phyloP scores from a whole-genome alignment of 2,888 invertebrate genomes.

The Schizotus pectinicornis region DNA sequence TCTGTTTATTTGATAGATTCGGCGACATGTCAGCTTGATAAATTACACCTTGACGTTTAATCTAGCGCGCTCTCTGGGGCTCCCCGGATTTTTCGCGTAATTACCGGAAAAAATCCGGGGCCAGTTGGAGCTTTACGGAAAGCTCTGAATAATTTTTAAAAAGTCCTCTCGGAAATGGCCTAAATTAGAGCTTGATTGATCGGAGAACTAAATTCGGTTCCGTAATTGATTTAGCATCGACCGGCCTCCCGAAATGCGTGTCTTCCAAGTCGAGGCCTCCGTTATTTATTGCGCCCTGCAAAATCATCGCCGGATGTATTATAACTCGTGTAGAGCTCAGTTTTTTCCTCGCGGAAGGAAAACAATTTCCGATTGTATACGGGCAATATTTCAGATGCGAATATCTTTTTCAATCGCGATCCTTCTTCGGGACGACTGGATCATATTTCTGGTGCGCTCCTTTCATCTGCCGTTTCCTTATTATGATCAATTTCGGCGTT shows the following conservation, averaged over 20 bases:
- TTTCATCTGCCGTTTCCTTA: constrained; percentile 34
- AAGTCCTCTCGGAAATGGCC: constrained; percentile 8
- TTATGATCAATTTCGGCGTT: constrained; percentile 34
- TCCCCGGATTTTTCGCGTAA: constrained; percentile 18
- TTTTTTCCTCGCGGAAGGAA: constrained; percentile 32
- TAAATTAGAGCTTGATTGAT: constrained; percentile 46
- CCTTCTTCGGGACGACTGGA: constrained; percentile 20
- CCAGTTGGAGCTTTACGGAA: no score
- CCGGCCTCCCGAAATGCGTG: constrained; percentile 21
- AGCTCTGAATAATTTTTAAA: no score
- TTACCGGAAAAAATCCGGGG: constrained; percentile 14
- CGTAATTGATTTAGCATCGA: constrained; percentile 46
- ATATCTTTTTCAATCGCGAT: constrained; percentile 31
- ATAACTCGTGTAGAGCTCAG: constrained; percentile 32
- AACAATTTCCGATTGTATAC: constrained; percentile 41
- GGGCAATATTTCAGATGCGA: constrained; percentile 34
- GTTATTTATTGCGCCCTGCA: constrained; percentile 37
- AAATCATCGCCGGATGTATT: constrained; percentile 38
- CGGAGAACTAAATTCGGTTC: constrained; percentile 48
- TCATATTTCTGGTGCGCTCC: constrained; percentile 31
- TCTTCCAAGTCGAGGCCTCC: constrained; percentile 26
- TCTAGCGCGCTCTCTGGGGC: constrained; percentile 20
- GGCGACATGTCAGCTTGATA: constrained; percentile 33
- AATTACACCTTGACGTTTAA: constrained; percentile 38
- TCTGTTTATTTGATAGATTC: constrained; percentile 32